A percentile compares a stretch with the other conserved stretches of the same genome.
These are phyloP conservation scores for Takifugu flavidus DNA, from an alignment of 2,113 vertebrate species.

Conservation along the genomic window DNA sequence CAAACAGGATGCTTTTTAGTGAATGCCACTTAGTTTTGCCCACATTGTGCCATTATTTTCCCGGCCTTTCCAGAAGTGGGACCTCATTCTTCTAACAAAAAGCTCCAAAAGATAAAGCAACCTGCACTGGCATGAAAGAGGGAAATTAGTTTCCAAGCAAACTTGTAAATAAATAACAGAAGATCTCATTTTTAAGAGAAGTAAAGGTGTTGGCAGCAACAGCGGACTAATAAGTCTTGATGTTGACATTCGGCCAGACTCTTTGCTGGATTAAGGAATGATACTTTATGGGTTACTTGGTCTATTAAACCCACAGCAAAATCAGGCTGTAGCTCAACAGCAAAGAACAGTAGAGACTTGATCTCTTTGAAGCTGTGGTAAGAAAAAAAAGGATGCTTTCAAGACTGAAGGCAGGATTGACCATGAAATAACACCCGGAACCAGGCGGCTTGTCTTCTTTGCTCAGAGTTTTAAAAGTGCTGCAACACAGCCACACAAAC, in stretches of 20 bases:
- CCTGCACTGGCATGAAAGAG: constrained; percentile 24
- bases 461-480: constrained; percentile 2
- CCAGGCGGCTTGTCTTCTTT: constrained; percentile 9
- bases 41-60: too few species aligned
- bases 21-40: too few species aligned
- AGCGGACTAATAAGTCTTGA: too few species aligned
- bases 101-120: constrained; percentile 9
- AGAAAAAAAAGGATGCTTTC: background rate
- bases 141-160: constrained; percentile 23
- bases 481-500: constrained; percentile 8
- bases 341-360: constrained; percentile 1
- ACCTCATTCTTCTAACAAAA: background rate
- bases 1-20: too few species aligned
- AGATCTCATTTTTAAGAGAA: constrained; percentile 51
- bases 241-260: too few species aligned
- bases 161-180: constrained; percentile 47
- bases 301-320: too few species aligned
- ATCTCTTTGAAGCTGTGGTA: constrained; percentile 5
- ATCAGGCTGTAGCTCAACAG: constrained; percentile 10
- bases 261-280: too few species aligned
- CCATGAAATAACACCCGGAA: background rate
- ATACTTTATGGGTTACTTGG: too few species aligned
- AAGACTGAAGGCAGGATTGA: background rate
- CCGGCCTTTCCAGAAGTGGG: background rate
- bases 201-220: background rate